Percentiles rank a stretch among this genome's conserved stretches.
Evolutionary conservation across 2,113 vertebrate genomes (phyloP).

Genomic region (Conger conger): DNA sequence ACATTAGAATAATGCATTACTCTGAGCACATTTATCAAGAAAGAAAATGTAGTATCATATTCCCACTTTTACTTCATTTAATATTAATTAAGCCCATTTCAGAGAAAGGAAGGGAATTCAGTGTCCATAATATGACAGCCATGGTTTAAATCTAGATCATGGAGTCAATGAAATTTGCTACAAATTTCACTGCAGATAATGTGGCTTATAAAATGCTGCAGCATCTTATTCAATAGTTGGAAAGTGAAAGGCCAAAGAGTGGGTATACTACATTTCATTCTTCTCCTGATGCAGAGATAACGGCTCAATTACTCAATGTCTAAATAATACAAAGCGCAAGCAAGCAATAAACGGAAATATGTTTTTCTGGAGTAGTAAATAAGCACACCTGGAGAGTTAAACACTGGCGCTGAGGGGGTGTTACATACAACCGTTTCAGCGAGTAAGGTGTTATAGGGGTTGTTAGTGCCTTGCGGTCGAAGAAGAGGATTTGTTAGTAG

Average conservation of each 20-base stretch:
- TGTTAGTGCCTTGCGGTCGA: slow-evolving; percentile 99
- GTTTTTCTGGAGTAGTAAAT: slow-evolving; percentile 70
- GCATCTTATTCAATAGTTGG: not conserved
- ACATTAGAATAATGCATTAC: slow-evolving; percentile 35
- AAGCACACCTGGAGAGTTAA: slow-evolving; percentile 99
- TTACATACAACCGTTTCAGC: slow-evolving; percentile 99
- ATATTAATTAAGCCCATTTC: not conserved
- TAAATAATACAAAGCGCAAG: slow-evolving; percentile 16
- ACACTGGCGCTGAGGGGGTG: slow-evolving; percentile 96
- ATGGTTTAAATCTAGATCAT: not conserved
- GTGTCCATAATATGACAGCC: not conserved
- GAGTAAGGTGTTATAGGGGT: slow-evolving; percentile 99
- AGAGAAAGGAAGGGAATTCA: not conserved
- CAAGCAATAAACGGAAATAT: slow-evolving; percentile 32
- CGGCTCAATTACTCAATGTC: slow-evolving; percentile 34
- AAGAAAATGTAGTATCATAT: slow-evolving; percentile 56
- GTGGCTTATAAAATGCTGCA: slow-evolving; percentile 1
- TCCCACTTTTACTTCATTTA: slow-evolving; percentile 41
- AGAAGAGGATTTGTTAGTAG: slow-evolving; percentile 99
- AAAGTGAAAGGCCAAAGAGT: slow-evolving; percentile 25
- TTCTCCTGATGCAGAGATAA: slow-evolving; percentile 42
- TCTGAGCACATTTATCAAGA: slow-evolving; percentile 47
- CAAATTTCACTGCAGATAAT: not conserved
- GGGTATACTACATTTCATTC: slow-evolving; percentile 49
- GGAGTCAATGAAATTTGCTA: not conserved